Evolutionary conservation across 2,797 vertebrate species (phyloP).

Genomic region (Helicolenus hilgendorfi): DNA sequence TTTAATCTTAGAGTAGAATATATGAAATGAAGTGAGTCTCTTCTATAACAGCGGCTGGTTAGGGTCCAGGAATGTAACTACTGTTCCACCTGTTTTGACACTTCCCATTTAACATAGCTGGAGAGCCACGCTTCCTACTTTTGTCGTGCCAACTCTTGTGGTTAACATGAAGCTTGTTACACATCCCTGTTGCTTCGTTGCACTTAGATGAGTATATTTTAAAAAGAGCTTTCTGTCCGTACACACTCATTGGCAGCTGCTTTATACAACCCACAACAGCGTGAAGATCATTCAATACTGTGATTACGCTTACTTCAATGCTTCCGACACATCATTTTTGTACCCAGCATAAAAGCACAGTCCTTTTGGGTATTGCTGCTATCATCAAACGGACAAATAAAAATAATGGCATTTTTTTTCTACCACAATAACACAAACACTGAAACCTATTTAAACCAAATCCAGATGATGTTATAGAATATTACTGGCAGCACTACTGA

Average conservation of each 20-base stretch:
- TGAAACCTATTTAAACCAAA: background rate
- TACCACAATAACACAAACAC: conserved; percentile 5
- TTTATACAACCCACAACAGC: background rate
- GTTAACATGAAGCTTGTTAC: background rate
- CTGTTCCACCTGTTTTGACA: conserved; percentile 29
- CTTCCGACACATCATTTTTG: conserved; percentile 27
- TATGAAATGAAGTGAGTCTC: background rate
- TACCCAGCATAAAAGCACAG: background rate
- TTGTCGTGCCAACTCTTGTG: background rate
- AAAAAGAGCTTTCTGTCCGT: background rate
- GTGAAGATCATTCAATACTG: conserved; percentile 2
- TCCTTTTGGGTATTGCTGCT: background rate
- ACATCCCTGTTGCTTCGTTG: conserved; percentile 15
- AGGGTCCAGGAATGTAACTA: background rate
- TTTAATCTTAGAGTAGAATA: background rate
- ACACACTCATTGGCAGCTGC: background rate
- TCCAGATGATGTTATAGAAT: background rate
- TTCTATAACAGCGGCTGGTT: background rate
- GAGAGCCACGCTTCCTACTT: background rate
- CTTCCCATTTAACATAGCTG: conserved; percentile 18
- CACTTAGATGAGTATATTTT: background rate
- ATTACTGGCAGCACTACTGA: background rate
- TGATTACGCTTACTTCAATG: conserved; percentile 22
- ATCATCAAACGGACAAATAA: conserved; percentile 7
- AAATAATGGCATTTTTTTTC: background rate